Evolutionary conservation across 1,140 invertebrate species (phyloP), one percentile per base, ranked within the genome.

Genomic region (Chymomyza costata): DNA sequence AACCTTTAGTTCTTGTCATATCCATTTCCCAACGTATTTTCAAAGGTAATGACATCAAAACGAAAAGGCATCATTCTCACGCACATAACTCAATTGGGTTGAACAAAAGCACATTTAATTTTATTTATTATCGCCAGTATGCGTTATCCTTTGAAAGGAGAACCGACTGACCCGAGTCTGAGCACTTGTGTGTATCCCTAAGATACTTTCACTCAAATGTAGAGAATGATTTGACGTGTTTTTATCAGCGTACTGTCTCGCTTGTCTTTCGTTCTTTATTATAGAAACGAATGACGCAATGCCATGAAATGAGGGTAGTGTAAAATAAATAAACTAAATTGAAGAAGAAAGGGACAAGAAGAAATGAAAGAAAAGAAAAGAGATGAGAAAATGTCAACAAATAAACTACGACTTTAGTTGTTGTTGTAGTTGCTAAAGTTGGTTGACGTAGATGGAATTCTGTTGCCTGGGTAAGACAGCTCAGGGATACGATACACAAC

Each of bases 101-200:
- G 76, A 73, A 80, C 74, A 81, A 80, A 80, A 80, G 69, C 74
- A 65, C 74, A 80, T 80, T 81, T 66, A 66, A 80, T 74, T 81
- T 80, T 74, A 80, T 80, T 80, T 80, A 81, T 81, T 81, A 55
- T 56, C 58, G 49, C 40, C 57, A 18, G 49, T 15, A 25, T 25
- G 15, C 15, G 51, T 65, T 59, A 63, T 63, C 60, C 60, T 58
- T 50, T 57, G 43, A 58, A 39, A 25, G 21, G 21, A 25, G 21
- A 25, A 8, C 3, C 32, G 32, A 54, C 21, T 48, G 34, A 28
- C 39, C 40, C 48, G 53, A 62, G n/a, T n/a, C n/a, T 51, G 62
- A 57, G 39, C 63, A 80, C 61, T 70, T 70, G 65, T 65, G 32
- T 44, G 47, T 56, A 62, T 63, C 51, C 56, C 57, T 51, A 50